A percentile compares a stretch with the other conserved stretches of the same genome.
These are phyloP conservation scores for Neodiprion pinetum DNA, from an alignment of 1,140 invertebrate genomes.

Conservation along the genomic window DNA sequence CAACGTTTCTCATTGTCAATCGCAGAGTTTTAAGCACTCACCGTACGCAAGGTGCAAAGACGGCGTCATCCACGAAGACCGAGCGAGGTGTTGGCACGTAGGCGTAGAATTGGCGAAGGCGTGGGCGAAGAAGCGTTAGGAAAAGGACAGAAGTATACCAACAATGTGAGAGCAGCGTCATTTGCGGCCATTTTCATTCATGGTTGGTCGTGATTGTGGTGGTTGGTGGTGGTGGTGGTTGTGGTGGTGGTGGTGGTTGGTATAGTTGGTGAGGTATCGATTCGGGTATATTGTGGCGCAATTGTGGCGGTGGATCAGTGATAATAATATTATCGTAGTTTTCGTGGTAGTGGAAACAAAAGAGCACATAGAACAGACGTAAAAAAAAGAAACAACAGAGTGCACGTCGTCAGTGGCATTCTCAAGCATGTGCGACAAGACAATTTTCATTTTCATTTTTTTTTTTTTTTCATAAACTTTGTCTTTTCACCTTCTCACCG, in stretches of 20 bases:
- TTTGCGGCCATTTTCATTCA: slow-evolving; percentile 45
- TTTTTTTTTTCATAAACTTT: too few species aligned
- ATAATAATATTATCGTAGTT: slow-evolving; percentile 44
- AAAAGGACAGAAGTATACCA: slow-evolving; percentile 62
- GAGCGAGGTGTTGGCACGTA: slow-evolving; percentile 47
- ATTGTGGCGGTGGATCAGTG: slow-evolving; percentile 24
- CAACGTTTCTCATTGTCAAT: slow-evolving; percentile 29
- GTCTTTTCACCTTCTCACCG: too few species aligned
- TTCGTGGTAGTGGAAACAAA: slow-evolving; percentile 57
- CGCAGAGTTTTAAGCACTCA: slow-evolving; percentile 53
- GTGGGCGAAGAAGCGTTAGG: slow-evolving; percentile 51
- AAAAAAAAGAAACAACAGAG: slow-evolving; percentile 48
- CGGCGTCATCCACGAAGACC: slow-evolving; percentile 17
- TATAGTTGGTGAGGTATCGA: slow-evolving; percentile 33
- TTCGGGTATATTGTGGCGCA: slow-evolving; percentile 13
- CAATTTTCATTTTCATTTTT: background rate
- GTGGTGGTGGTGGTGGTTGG: slow-evolving; percentile 35
- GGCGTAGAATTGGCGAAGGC: slow-evolving; percentile 46
- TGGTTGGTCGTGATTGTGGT: slow-evolving; percentile 17
- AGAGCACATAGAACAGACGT: slow-evolving; percentile 64
- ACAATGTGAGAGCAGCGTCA: slow-evolving; percentile 62
- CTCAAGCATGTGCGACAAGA: slow-evolving; percentile 51
- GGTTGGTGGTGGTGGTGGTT: slow-evolving; percentile 41
- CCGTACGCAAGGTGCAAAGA: slow-evolving; percentile 52
- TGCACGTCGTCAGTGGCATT: slow-evolving; percentile 61